Evolutionary conservation across 92 coral and sea anemone genomes (phyloP), one percentile per base, ranked within the genome.

Genomic region (Pocillopora grandis): DNA sequence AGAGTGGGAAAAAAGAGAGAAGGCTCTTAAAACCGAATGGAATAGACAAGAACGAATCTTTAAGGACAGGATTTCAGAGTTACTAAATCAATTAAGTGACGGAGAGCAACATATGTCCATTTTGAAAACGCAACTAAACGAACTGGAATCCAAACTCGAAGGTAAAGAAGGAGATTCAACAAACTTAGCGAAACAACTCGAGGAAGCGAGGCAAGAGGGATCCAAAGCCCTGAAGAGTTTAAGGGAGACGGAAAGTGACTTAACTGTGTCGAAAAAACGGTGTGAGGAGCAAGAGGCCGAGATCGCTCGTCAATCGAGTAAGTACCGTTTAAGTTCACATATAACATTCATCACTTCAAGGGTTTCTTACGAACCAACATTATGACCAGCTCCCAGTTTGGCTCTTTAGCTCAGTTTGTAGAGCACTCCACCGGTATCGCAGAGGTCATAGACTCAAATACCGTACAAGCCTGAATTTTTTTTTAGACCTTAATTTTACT

Each of bases 1-100:
- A 85, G 79, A 85, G 66, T 87, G 88, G 87, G 93, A 96, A 77
- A 89, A 89, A 70, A 86, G 85, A n/a, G 98, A 96, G 84, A 87
- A 52, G 76, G 90, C 80, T 33, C 80, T 96, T 21, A 87, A 78
- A 75, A 76, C 83, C 17, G 94, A 90, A 52, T 96, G 96, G 96
- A 86, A 77, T 62, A 90, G 96, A 27, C 99, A 96, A 70, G 99
- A 96, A 78, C 84, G 95, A 87, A 87, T 92, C 65, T 89, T 94
- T 58, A 96, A 96, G 85, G 99, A 96, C 62, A 96, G 99, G 80
- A 92, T 96, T 71, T 94, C 96, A 23, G 96, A 92, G 37, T 86
- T 96, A 58, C 72, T 95, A 27, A 92, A 94, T 77, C 92, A 95
- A 65, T 90, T 92, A 16, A 90, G 91, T 71, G 87, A 87, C 10